phyloP scores from a whole-genome alignment of 2,113 vertebrate genomes.

The Crocuta crocuta region DNA sequence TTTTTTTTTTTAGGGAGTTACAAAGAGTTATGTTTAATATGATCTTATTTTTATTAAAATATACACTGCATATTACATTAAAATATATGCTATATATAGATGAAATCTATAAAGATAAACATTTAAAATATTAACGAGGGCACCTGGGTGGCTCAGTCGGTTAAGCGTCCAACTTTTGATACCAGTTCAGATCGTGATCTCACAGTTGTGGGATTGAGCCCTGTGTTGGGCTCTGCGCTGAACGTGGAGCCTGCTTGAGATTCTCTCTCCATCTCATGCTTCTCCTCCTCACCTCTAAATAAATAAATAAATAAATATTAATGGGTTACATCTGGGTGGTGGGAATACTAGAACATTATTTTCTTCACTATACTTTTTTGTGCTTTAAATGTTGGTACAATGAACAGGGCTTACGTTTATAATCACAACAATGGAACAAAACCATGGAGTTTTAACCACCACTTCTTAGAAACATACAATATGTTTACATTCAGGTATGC shows the following conservation, averaged over 20 bases:
- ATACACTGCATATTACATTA: neutral
- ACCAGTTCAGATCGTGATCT: no score
- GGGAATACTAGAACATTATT: neutral
- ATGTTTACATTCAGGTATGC: neutral
- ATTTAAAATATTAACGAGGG: constrained; percentile 36
- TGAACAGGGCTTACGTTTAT: constrained; percentile 24
- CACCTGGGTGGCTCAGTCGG: no score
- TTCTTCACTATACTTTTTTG: neutral
- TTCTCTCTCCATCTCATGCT: no score
- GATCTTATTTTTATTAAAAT: constrained; percentile 28
- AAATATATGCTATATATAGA: neutral
- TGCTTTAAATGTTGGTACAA: neutral
- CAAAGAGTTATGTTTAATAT: neutral
- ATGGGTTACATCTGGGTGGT: neutral
- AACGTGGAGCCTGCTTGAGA: no score
- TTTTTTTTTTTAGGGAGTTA: neutral
- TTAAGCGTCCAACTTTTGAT: no score
- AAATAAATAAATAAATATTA: neutral
- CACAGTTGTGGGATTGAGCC: no score
- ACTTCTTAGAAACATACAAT: neutral
- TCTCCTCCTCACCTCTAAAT: no score
- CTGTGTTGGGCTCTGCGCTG: no score
- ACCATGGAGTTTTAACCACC: neutral
- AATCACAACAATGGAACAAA: constrained; percentile 10
- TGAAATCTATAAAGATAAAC: constrained; percentile 35